Conservation (phyloP, 2,888 invertebrate species). For the Troglohyphantes excavatus region DNA sequence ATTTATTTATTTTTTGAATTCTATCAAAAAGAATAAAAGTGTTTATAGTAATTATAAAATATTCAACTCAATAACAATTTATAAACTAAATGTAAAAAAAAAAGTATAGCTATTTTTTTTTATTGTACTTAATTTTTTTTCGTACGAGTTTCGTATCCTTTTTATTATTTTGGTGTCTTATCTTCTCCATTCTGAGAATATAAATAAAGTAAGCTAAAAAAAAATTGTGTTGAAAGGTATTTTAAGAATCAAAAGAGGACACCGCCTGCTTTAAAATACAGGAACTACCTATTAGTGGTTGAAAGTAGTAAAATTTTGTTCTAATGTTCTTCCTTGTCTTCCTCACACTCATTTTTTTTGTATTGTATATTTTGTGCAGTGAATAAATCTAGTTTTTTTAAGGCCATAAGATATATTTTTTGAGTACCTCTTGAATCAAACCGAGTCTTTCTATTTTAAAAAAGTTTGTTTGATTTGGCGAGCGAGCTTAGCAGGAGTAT, state of each 20-base stretch:
- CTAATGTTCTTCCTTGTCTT: neutral
- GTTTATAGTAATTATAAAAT: no score
- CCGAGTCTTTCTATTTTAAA: conserved; percentile 14
- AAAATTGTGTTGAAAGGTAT: neutral
- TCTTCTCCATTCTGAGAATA: neutral
- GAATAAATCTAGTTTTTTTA: conserved; percentile 24
- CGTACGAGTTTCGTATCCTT: no score
- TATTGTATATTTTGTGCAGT: neutral
- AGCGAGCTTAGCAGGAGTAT: neutral
- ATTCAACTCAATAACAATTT: no score
- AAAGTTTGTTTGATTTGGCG: conserved; percentile 50
- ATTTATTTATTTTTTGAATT: no score
- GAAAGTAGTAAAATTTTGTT: neutral
- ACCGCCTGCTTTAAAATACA: neutral
- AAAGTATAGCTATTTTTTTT: no score
- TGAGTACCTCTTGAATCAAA: conserved; percentile 2
- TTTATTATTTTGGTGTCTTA: no score
- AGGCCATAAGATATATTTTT: conserved; percentile 1
- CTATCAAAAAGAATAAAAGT: no score
- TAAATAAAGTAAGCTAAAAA: conserved; percentile 38
- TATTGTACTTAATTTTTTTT: no score
- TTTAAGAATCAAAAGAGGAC: neutral
- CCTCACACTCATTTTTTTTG: neutral
- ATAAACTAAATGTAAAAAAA: no score
- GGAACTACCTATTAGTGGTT: neutral